Evolutionary conservation across 2,797 vertebrate genomes (phyloP).

Genomic region (Phrynocephalus forsythii): DNA sequence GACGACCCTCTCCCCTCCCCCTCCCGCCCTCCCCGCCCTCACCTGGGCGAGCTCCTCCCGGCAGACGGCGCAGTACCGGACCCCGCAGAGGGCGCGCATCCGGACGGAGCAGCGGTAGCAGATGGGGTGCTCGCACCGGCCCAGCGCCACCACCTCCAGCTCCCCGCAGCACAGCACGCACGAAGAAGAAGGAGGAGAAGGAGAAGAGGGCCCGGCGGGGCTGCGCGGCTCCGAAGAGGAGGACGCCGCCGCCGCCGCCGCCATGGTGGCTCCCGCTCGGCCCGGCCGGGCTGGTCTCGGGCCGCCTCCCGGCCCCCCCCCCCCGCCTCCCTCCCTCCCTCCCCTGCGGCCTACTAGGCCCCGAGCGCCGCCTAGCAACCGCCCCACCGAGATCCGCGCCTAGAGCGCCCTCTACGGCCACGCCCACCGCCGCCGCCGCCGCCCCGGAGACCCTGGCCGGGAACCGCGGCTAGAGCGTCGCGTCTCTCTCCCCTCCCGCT

Average conservation of each 20-base stretch:
- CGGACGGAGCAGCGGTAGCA: conserved; percentile 98
- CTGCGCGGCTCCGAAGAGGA: conserved; percentile 61
- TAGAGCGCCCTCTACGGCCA: no score
- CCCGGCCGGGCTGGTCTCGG: conserved; percentile 13
- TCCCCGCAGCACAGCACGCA: conserved; percentile 97
- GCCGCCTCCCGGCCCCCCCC: conserved; percentile 48
- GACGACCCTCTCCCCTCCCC: background rate
- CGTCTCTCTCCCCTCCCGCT: no score
- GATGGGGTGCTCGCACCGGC: conserved; percentile 97
- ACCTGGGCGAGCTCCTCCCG: conserved; percentile 97
- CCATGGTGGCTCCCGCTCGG: conserved; percentile 64
- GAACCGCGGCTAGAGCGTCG: no score
- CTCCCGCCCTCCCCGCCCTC: conserved; percentile 4
- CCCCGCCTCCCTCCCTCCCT: no score
- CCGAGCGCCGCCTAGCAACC: rapidly evolving
- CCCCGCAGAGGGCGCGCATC: conserved; percentile 96
- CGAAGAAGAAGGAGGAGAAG: conserved; percentile 62
- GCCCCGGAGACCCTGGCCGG: no score
- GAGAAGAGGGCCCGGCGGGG: conserved; percentile 63
- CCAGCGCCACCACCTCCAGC: conserved; percentile 90
- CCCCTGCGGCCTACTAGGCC: conserved; percentile 30
- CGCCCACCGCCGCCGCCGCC: no score
- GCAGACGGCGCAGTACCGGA: conserved; percentile 98
- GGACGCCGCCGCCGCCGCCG: conserved; percentile 45
- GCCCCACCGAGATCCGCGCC: background rate